These are phyloP conservation scores for Melanocharis versteri DNA, from an alignment of 2,113 vertebrate genomes.

Conservation along the genomic window DNA sequence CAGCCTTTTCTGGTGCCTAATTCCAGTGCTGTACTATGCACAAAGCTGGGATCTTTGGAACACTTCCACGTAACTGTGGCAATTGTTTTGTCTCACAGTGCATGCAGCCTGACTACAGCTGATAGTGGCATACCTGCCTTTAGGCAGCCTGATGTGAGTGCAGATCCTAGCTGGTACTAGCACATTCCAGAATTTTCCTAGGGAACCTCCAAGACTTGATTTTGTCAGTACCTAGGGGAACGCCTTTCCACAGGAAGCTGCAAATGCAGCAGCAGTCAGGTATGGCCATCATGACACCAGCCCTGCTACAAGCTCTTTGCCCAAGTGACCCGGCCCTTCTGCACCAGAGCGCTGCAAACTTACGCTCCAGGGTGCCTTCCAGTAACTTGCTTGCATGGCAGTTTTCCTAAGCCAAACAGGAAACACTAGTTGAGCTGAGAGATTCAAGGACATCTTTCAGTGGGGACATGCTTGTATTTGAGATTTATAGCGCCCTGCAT, in stretches of 20 bases:
- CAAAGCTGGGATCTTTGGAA: background rate
- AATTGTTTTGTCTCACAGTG: background rate
- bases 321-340: background rate
- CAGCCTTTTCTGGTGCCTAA: background rate
- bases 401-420: background rate
- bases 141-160: background rate
- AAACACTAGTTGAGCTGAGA: background rate
- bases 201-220: background rate
- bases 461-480: background rate
- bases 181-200: background rate
- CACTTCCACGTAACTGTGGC: background rate
- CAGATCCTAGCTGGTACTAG: background rate
- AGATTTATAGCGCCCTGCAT: background rate
- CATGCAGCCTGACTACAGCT: background rate
- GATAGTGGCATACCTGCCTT: background rate
- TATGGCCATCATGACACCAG: background rate
- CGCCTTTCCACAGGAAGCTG: background rate
- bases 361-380: background rate
- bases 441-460: conserved; percentile 8
- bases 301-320: background rate
- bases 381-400: background rate
- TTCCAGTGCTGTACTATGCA: background rate
- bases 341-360: background rate
- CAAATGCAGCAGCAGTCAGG: background rate
- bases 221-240: background rate